Conservation (phyloP, 2,113 vertebrate genomes). For the Chrysemys picta region DNA sequence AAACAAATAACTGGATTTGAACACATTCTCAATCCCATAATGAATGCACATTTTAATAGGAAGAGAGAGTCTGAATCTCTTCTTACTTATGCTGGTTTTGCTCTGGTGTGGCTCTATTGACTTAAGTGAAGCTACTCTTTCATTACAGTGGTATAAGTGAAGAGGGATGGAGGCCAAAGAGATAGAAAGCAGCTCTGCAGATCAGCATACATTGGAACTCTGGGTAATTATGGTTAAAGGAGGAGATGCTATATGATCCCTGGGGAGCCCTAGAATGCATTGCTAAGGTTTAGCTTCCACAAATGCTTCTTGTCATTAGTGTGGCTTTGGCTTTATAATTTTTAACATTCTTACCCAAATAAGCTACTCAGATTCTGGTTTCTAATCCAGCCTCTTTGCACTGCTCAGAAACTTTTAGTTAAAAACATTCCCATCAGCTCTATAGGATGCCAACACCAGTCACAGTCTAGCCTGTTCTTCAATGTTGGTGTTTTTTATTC, state of each 20-base stretch:
- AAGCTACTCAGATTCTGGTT: neutral
- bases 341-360: neutral
- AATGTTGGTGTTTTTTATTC: neutral
- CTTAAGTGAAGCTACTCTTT: neutral
- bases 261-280: neutral
- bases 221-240: neutral
- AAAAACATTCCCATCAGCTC: neutral
- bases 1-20: neutral
- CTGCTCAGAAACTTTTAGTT: neutral
- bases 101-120: neutral
- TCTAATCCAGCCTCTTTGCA: neutral
- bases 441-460: neutral
- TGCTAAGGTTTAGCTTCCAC: neutral
- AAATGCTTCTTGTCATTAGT: neutral
- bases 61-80: neutral
- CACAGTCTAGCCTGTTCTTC: neutral
- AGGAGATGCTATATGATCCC: neutral
- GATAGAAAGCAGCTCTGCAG: neutral
- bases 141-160: neutral
- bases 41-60: neutral
- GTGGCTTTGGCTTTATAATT: neutral
- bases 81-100: neutral
- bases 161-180: neutral
- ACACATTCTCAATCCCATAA: neutral
- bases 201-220: neutral